Evolutionary conservation across 2,797 vertebrate genomes (phyloP), one percentile per base, ranked within the genome.

Genomic region (Rhinatrema bivittatum): DNA sequence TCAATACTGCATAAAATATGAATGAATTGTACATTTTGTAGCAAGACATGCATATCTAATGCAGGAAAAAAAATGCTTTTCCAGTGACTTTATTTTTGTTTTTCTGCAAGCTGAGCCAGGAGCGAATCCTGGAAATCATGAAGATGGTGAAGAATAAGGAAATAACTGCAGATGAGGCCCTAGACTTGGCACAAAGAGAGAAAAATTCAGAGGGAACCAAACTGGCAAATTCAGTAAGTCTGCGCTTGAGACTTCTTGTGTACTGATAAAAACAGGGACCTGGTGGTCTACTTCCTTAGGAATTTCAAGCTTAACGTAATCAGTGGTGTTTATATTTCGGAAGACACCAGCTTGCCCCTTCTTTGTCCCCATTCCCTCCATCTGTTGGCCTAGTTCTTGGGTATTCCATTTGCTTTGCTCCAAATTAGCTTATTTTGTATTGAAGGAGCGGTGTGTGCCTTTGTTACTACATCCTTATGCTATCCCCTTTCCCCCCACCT

Each of bases 41-140:
- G 25, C 30, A 46, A 22, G 16, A 20, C 7, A 36, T 1, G 0
- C 30, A 42, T 36, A 18, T 20, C 27, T 10, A 0, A 4, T 36
- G 28, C 4, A 3, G n/a, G n/a, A n/a, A n/a, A n/a, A n/a, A n/a
- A n/a, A n/a, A n/a, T n/a, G n/a, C n/a, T n/a, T n/a, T n/a, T n/a
- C n/a, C n/a, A n/a, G n/a, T n/a, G n/a, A n/a, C n/a, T n/a, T n/a
- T n/a, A n/a, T n/a, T n/a, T n/a, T n/a, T n/a, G n/a, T 15, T 16
- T 13, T 9, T 18, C 11, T 43, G 20, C 39, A 42, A 88, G 85
- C 51, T 86, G 56, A 89, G 66, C 56, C 81, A 88, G 25, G 85
- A 85, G 53, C 84, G 81, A 82, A 82, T 89, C 64, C 68, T 87
- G 39, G 80, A 70, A 56, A 81, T 86, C 38, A 79, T 87, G 83